These are phyloP conservation scores for Lithophane ornitopus DNA, from an alignment of 2,888 invertebrate species.

Conservation along the genomic window DNA sequence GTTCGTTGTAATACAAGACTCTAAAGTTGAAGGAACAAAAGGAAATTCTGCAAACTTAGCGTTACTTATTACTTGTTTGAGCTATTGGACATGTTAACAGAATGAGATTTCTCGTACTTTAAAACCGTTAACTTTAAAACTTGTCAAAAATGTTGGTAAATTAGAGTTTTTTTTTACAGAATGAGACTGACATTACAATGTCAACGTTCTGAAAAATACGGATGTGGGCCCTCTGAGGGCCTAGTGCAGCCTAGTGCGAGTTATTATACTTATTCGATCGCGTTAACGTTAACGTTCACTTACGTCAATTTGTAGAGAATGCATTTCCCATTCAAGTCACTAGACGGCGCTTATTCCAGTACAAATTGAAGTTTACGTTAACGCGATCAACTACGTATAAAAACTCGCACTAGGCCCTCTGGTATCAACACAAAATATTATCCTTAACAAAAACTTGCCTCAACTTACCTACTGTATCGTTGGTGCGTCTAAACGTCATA, in stretches of 20 bases:
- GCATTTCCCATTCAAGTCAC: too few relatives aligned
- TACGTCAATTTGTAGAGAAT: too few relatives aligned
- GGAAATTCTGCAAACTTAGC: not conserved
- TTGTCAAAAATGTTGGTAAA: not conserved
- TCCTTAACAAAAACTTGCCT: not conserved
- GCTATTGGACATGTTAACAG: not conserved
- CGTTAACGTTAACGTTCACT: too few relatives aligned
- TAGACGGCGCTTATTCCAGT: too few relatives aligned
- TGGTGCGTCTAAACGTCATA: not conserved
- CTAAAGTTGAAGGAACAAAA: slow-evolving; percentile 17
- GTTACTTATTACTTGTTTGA: slow-evolving; percentile 18
- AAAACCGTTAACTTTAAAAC: not conserved
- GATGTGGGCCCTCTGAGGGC: not conserved
- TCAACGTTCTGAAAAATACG: not conserved
- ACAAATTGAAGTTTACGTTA: too few relatives aligned
- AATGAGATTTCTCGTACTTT: not conserved
- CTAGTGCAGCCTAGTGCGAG: too few relatives aligned
- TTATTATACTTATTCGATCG: too few relatives aligned
- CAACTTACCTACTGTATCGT: not conserved
- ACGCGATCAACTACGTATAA: too few relatives aligned
- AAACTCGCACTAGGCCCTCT: not conserved
- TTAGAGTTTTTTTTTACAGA: not conserved
- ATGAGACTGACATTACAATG: not conserved
- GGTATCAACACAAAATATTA: not conserved
- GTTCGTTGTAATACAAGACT: slow-evolving; percentile 13